Base-by-base conservation (phyloP, 2,113 vertebrate genomes). In the Proterorhinus semilunaris region DNA sequence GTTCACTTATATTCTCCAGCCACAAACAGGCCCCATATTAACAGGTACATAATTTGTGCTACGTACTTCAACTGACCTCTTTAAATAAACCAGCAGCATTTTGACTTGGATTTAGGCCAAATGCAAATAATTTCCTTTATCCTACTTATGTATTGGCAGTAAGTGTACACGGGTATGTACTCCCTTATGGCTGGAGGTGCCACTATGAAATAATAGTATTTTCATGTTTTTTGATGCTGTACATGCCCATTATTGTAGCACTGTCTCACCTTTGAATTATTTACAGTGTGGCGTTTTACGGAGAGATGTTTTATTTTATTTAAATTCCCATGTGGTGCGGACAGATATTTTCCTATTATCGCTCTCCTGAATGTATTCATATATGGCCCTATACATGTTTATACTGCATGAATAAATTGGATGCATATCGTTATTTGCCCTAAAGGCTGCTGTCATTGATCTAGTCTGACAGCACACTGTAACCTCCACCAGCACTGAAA, bases 341-440 rank as follows among this genome's bases (percentile, higher is more conserved):
- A 69, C 53, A 59, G 48, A 27, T 75, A 69, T 72, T 71, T 70
- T 82, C 65, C 68, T 78, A 76, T 80, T 71, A 76, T 65, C 63
- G 62, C 58, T 66, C 50, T 50, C 69, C 66, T n/a, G 42, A 36
- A 54, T 11, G 44, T 50, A 65, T 12, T 48, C 46, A 48, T 27
- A 62, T 15, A 44, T 7, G 44, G 7, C 10, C 42, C 13, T 16
- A 58, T 21, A 68, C 71, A 74, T 50, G 61, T 59, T 27, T 57
- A 36, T 57, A 57, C 42, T 36, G 21, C 55, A 42, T 2, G 12
- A 13, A 61, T 61, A 61, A 61, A 61, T 61, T 45, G 13, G 12
- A 15, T 44, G 58, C 42, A 45, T 45, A 16, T 61, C 13, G 16
- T 61, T 61, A 45, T 61, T 44, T 44, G 58, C 4, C 58, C 15